phyloP scores from a whole-genome alignment of 2,113 vertebrate species.

The Malaclemys terrapin region DNA sequence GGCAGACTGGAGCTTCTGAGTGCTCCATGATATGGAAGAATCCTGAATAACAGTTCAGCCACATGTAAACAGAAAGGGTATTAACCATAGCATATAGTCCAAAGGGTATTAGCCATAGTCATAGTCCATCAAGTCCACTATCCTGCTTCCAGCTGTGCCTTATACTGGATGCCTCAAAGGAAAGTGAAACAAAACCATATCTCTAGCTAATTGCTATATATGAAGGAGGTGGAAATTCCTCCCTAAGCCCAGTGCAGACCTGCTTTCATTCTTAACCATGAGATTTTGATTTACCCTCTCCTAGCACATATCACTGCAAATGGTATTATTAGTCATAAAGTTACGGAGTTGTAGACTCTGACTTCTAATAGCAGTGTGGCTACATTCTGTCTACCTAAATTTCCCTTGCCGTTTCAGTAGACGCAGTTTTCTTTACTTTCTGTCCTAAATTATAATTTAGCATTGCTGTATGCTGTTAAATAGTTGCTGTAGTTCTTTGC shows the following conservation, averaged over 20 bases:
- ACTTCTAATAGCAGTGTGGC: not conserved
- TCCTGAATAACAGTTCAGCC: not conserved
- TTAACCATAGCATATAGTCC: not conserved
- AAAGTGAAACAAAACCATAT: not conserved
- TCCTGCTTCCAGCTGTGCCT: not conserved
- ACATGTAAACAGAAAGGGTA: not conserved
- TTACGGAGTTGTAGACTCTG: not conserved
- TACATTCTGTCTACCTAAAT: not conserved
- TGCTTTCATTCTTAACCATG: not conserved
- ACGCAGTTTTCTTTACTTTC: not conserved
- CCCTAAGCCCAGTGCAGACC: not conserved
- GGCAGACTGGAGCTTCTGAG: not conserved
- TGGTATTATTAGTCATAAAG: not conserved
- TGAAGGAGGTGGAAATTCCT: too few species aligned
- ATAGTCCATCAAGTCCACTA: not conserved
- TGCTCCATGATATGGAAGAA: not conserved
- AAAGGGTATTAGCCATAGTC: too few species aligned
- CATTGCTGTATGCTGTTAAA: not conserved
- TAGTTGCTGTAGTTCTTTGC: not conserved
- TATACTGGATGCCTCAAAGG: not conserved
- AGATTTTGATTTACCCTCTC: conserved; percentile 9
- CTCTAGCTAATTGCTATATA: not conserved
- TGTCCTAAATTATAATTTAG: not conserved
- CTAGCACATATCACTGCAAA: not conserved
- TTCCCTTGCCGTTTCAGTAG: not conserved